phyloP scores from a whole-genome alignment of 2,888 invertebrate genomes.

The Oscheius sp. region DNA sequence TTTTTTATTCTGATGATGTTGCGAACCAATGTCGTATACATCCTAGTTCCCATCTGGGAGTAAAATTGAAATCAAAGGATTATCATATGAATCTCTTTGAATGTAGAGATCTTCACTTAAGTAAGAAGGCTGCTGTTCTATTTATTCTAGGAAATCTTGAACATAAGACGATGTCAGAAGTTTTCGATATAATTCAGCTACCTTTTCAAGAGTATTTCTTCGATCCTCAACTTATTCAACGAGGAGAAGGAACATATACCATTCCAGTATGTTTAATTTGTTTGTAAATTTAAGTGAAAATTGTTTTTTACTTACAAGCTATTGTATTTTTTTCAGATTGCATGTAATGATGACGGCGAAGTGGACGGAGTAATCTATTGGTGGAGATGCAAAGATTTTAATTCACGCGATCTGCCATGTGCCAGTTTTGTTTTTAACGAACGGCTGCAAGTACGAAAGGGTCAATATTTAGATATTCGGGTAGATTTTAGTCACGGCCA shows the following conservation, averaged over 20 bases:
- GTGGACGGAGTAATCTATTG: slow-evolving; percentile 33
- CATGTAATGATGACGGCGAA: slow-evolving; percentile 7
- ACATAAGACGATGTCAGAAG: slow-evolving; percentile 3
- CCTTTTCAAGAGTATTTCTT: background rate
- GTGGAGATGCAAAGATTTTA: background rate
- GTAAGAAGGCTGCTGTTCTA: background rate
- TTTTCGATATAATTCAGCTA: background rate
- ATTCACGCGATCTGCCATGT: background rate
- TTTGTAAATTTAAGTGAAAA: background rate
- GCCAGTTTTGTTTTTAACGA: slow-evolving; percentile 25
- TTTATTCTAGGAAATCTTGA: background rate
- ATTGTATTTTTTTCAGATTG: too few relatives aligned
- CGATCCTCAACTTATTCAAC: too few relatives aligned
- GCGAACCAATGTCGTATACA: slow-evolving; percentile 26
- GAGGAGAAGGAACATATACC: background rate
- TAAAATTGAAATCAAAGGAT: slow-evolving; percentile 33
- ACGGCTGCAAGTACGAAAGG: background rate
- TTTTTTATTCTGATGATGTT: slow-evolving; percentile 11
- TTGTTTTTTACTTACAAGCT: too few relatives aligned
- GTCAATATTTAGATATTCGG: background rate
- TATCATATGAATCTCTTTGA: slow-evolving; percentile 38
- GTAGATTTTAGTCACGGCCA: background rate
- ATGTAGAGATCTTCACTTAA: slow-evolving; percentile 38
- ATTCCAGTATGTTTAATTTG: background rate
- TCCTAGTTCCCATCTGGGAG: slow-evolving; percentile 30